These are phyloP conservation scores for Pedionomus torquatus DNA, from an alignment of 2,113 vertebrate genomes.

Conservation along the genomic window DNA sequence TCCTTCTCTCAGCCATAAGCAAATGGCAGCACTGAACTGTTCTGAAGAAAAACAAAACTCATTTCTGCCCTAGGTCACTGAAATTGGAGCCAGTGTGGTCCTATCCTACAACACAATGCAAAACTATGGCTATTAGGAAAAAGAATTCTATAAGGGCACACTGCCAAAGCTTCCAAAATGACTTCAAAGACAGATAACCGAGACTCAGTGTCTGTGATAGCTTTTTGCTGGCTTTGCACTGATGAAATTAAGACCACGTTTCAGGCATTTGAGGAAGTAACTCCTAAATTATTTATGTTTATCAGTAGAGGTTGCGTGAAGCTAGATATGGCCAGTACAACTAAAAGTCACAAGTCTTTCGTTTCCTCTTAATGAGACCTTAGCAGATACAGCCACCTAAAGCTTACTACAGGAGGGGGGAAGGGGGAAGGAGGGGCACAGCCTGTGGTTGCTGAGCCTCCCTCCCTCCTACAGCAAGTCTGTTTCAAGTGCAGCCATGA, in stretches of 20 bases:
- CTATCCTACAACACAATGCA: not conserved
- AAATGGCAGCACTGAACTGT: not conserved
- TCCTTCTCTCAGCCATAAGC: not conserved
- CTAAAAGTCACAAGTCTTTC: constrained; percentile 26
- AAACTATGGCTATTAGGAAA: not conserved
- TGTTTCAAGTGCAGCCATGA: constrained; percentile 6
- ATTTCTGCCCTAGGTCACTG: not conserved
- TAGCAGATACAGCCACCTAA: not conserved
- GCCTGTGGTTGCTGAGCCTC: not conserved
- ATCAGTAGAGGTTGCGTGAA: not conserved
- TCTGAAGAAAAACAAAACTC: not conserved
- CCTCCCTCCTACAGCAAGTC: not conserved
- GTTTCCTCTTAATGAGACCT: not conserved
- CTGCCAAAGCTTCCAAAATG: not conserved
- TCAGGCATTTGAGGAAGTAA: constrained; percentile 42
- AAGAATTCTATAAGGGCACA: not conserved
- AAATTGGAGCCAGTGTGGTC: not conserved
- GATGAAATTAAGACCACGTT: not conserved
- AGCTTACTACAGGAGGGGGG: not conserved
- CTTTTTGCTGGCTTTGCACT: constrained; percentile 7
- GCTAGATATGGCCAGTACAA: not conserved
- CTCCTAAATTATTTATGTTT: constrained; percentile 28
- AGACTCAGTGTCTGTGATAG: not conserved
- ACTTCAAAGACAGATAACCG: not conserved
- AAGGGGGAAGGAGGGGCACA: too few relatives aligned